A percentile compares a stretch with the other conserved stretches of the same genome.
These are phyloP conservation scores for Corvus cornix DNA, from an alignment of 2,113 vertebrate genomes.

Conservation along the genomic window DNA sequence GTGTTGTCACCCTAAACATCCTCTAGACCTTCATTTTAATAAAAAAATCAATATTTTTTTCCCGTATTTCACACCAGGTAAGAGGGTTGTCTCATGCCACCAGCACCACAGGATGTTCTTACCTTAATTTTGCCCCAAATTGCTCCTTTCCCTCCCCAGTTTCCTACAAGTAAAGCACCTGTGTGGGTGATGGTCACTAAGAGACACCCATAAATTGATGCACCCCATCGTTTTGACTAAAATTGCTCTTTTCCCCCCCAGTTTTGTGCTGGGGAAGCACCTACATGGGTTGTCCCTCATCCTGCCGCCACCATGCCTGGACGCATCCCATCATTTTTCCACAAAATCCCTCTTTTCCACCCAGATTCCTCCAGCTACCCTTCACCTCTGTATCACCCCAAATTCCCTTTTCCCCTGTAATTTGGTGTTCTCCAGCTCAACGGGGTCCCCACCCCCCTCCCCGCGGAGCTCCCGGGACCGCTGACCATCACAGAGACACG, in stretches of 20 bases:
- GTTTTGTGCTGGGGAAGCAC: background rate
- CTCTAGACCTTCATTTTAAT: too few species aligned
- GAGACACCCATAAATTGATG: background rate
- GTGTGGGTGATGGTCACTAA: background rate
- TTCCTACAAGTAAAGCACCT: background rate
- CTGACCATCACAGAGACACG: accelerated
- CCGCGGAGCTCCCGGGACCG: accelerated
- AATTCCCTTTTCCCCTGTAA: background rate
- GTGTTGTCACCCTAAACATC: accelerated
- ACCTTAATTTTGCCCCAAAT: background rate
- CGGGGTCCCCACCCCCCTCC: background rate
- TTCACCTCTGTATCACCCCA: background rate
- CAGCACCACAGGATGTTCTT: background rate
- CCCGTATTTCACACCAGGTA: background rate
- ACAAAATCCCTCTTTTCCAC: background rate
- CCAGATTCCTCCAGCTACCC: background rate
- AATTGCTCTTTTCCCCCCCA: background rate
- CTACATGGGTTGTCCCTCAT: background rate
- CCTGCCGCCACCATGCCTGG: background rate
- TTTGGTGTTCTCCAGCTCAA: background rate
- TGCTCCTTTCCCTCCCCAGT: background rate
- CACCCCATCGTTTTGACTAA: background rate
- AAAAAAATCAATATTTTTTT: background rate
- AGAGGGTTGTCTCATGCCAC: background rate
- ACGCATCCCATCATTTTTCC: background rate